Base-by-base conservation (phyloP, 2,797 vertebrate genomes). In the Lophotriccus pileatus region DNA sequence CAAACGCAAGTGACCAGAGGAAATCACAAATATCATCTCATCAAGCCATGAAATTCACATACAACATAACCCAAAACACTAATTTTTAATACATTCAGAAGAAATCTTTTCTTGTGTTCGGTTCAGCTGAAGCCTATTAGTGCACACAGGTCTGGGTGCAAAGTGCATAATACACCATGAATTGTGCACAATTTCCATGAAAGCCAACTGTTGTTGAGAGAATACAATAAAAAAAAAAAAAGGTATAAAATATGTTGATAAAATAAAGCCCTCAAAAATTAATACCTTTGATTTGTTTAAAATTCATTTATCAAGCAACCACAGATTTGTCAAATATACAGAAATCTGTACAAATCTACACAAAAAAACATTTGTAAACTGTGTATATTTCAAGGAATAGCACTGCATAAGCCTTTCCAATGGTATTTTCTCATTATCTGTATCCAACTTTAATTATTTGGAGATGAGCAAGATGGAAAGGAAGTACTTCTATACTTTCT, bases 1-100 rank as follows among this genome's bases (percentile, higher is more conserved):
- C 18, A 41, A 2, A 49, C 34, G 1, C 34, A 79, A 84, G 32
- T 85, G 64, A 89, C 74, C 52, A 94, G 28, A 84, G 41, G n/a
- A 94, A 93, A 64, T 25, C 7, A 6, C 62, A 92, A 89, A 46
- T 60, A 39, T 30, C 63, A 70, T 55, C 69, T 52, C 41, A 74
- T 34, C 58, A 41, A 75, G 69, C 58, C 60, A 66, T 64, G 36
- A 56, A 67, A 82, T 49, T 70, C 59, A 79, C 44, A 69, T 12
- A 63, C 12, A 64, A 5, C 9, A 22, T 39, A 44, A 20, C 37
- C 76, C 67, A 67, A 41, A 93, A 73, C 17, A 55, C 18, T 12
- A 4, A 22, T 55, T 80, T 78, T 73, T 41, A 55, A 20, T 37
- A 79, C 0, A 4, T 39, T 67, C 36, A 43, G 24, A 83, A 70